These are phyloP conservation scores for Argya squamiceps DNA, from an alignment of 2,797 vertebrate species.

Conservation along the genomic window DNA sequence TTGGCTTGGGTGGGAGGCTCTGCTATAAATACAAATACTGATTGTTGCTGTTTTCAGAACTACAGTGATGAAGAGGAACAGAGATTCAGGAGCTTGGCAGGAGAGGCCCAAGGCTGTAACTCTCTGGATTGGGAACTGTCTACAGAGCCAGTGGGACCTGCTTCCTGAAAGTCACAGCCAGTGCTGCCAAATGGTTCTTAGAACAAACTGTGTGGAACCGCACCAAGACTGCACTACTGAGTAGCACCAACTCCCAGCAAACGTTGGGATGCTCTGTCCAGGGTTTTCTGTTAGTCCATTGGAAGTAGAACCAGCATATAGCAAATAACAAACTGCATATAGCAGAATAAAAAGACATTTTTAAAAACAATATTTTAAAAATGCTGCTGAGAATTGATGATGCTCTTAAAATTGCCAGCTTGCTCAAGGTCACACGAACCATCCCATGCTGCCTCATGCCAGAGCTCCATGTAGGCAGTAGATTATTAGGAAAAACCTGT, in stretches of 20 bases:
- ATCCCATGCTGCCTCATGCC: accelerated
- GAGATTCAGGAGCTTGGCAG: not conserved
- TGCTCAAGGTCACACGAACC: not conserved
- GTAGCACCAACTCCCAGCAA: not conserved
- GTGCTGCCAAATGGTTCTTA: not conserved
- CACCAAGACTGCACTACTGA: not conserved
- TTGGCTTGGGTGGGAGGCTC: not conserved
- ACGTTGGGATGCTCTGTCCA: not conserved
- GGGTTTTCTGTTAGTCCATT: not conserved
- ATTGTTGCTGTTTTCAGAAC: not conserved
- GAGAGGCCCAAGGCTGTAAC: not conserved
- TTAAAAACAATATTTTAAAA: not conserved
- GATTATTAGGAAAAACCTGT: accelerated
- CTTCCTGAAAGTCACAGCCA: not conserved
- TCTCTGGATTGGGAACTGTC: not conserved
- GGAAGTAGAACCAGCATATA: not conserved
- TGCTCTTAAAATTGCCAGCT: not conserved
- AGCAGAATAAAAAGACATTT: not conserved
- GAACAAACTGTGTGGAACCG: not conserved
- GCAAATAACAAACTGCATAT: not conserved
- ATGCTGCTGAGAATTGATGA: not conserved
- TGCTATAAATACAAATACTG: not conserved
- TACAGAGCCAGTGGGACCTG: not conserved
- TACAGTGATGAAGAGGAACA: not conserved
- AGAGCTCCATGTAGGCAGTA: accelerated